These are phyloP conservation scores for Teinopalpus imperialis DNA, from an alignment of 2,888 invertebrate species.

Conservation along the genomic window DNA sequence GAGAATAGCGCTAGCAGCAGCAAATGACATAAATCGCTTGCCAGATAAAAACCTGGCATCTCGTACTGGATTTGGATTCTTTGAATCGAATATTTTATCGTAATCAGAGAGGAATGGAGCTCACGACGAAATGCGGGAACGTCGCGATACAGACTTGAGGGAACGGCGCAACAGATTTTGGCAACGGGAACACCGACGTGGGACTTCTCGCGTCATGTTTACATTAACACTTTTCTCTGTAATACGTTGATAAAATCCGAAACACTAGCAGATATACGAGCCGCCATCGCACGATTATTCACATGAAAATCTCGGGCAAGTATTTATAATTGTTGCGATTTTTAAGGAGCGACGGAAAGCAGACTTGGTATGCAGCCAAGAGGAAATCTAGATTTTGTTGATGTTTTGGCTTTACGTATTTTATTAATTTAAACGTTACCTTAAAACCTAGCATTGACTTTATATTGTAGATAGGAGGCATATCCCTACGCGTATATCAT, in stretches of 20 bases:
- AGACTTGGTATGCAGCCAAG: constrained; percentile 63
- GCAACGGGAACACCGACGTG: constrained; percentile 57
- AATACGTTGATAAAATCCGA: constrained; percentile 37
- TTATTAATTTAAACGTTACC: neutral
- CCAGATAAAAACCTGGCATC: constrained; percentile 49
- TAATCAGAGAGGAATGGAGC: constrained; percentile 37
- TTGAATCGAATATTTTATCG: constrained; percentile 29
- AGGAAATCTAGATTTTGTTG: constrained; percentile 36
- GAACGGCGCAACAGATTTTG: constrained; percentile 67
- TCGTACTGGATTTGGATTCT: constrained; percentile 27
- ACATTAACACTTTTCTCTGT: constrained; percentile 41
- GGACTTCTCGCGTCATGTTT: constrained; percentile 47
- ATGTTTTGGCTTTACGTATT: constrained; percentile 7
- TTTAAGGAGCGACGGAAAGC: constrained; percentile 47
- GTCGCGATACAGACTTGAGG: constrained; percentile 45
- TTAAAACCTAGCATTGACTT: neutral
- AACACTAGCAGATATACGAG: constrained; percentile 40
- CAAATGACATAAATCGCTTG: constrained; percentile 41
- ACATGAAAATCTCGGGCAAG: constrained; percentile 42
- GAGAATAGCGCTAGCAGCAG: constrained; percentile 45
- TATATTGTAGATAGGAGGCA: too few relatives aligned
- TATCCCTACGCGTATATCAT: too few relatives aligned
- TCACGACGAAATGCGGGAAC: constrained; percentile 45
- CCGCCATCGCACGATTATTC: constrained; percentile 27
- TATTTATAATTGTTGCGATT: constrained; percentile 44